phyloP scores from a whole-genome alignment of 1,140 invertebrate species.

The Tachypleus tridentatus region DNA sequence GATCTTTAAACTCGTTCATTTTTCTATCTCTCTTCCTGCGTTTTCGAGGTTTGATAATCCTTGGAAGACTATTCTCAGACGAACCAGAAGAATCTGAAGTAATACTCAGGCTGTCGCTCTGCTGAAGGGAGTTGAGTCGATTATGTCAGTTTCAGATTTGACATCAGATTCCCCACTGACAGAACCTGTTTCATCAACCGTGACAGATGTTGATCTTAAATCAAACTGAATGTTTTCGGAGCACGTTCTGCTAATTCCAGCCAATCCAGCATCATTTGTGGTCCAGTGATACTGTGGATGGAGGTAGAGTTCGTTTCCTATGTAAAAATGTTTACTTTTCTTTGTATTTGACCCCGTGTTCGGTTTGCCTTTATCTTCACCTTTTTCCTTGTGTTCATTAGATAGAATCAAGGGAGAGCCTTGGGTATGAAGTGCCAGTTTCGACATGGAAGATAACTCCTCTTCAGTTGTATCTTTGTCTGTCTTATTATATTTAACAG shows the following conservation, averaged over 20 bases:
- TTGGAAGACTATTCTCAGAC: constrained; percentile 62
- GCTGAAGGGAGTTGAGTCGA: not conserved
- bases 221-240: too few species aligned
- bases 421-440: constrained; percentile 16
- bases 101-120: constrained; percentile 11
- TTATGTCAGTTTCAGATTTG: too few species aligned
- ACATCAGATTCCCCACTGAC: too few species aligned
- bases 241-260: too few species aligned
- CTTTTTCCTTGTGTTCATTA: not conserved
- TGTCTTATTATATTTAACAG: too few species aligned
- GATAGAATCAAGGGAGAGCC: constrained; percentile 17
- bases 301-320: constrained; percentile 1
- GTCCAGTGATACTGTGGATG: too few species aligned
- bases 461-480: not conserved
- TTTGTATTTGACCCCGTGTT: constrained; percentile 1
- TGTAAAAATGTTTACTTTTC: constrained; percentile 8
- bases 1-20: constrained; percentile 35
- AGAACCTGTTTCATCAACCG: too few species aligned
- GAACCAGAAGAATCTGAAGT: constrained; percentile 53
- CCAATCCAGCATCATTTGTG: too few species aligned
- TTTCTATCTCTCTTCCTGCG: constrained; percentile 55
- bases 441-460: constrained; percentile 13
- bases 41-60: constrained; percentile 78
- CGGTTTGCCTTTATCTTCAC: too few species aligned
- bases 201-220: too few species aligned